Evolutionary conservation across 92 coral and sea anemone species (phyloP), one percentile per base, ranked within the genome.

Genomic region (Ricordea florida): DNA sequence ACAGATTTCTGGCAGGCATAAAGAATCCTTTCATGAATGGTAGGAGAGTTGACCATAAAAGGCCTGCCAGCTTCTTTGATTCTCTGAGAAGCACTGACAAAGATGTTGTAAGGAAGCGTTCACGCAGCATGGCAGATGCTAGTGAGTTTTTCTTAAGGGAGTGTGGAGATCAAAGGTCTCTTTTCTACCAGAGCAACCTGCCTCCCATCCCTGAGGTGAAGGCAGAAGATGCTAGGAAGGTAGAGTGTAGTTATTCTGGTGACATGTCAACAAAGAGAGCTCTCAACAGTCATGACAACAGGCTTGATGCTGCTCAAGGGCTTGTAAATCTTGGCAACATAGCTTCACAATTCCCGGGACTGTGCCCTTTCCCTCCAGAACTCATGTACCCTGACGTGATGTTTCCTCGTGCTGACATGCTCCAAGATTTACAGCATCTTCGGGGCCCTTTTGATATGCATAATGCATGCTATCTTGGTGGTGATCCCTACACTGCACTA

Each of bases 251-350:
- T 3, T 78, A 72, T 31, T 25, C 77, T 47, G 72, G 72, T 57
- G 89, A 84, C 6, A 13, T 70, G 24, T 35, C 74, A 48, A 77
- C 58, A 22, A 78, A 90, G 56, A 83, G 91, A 42, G 78, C 81
- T 8, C 72, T 82, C 46, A 66, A 72, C 25, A 63, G 61, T 16
- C 88, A 63, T 14, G 97, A 91, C 89, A 91, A 74, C 87, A 87
- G 97, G 60, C 73, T 91, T 17, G 97, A 91, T 60, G 97, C 97
- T 8, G 97, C 97, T 56, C 82, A 91, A 43, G 93, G 97, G 32
- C 93, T 91, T 23, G 92, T 91, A 60, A 91, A 85, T 28, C 88
- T 91, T 33, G 93, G 92, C 29, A 52, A 88, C 22, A 84, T 91
- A 90, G 87, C 86, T 11, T 65, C 88, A 32, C 85, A 88, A 27